Evolutionary conservation across 2,113 vertebrate genomes (phyloP).

Genomic region (Otocyon megalotis): DNA sequence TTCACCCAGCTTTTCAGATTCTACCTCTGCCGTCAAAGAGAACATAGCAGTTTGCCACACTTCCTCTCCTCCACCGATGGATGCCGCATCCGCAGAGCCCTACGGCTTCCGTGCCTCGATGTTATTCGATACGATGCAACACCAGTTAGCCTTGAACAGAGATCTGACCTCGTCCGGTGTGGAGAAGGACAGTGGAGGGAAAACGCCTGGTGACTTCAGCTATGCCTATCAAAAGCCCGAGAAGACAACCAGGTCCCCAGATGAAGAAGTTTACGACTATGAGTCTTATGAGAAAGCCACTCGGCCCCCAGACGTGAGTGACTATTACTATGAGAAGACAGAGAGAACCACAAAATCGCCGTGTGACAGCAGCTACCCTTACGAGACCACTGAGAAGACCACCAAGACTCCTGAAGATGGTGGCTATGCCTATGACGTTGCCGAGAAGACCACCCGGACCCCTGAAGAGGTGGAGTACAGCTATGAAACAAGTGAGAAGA

Average conservation of each 20-base stretch:
- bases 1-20: conserved; percentile 87
- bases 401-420: conserved; percentile 80
- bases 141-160: conserved; percentile 83
- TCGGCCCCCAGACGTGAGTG: conserved; percentile 72
- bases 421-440: conserved; percentile 78
- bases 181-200: conserved; percentile 83
- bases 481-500: conserved; percentile 76
- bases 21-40: conserved; percentile 80
- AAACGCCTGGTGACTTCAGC: conserved; percentile 74
- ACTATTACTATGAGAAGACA: conserved; percentile 84
- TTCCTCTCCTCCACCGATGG: conserved; percentile 82
- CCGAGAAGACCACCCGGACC: conserved; percentile 80
- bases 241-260: conserved; percentile 72
- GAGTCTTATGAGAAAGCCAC: conserved; percentile 70
- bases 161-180: conserved; percentile 82
- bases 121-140: conserved; percentile 80
- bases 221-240: conserved; percentile 79
- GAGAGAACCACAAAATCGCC: conserved; percentile 76
- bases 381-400: conserved; percentile 80
- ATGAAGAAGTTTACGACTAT: conserved; percentile 75
- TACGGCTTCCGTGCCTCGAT: conserved; percentile 84
- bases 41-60: conserved; percentile 54
- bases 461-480: conserved; percentile 77
- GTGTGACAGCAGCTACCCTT: conserved; percentile 78
- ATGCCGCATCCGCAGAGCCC: conserved; percentile 81